Percentiles rank a stretch among this genome's conserved stretches.
Conservation (phyloP, 2,113 vertebrate species). For the Rhadina sibilatrix region DNA sequence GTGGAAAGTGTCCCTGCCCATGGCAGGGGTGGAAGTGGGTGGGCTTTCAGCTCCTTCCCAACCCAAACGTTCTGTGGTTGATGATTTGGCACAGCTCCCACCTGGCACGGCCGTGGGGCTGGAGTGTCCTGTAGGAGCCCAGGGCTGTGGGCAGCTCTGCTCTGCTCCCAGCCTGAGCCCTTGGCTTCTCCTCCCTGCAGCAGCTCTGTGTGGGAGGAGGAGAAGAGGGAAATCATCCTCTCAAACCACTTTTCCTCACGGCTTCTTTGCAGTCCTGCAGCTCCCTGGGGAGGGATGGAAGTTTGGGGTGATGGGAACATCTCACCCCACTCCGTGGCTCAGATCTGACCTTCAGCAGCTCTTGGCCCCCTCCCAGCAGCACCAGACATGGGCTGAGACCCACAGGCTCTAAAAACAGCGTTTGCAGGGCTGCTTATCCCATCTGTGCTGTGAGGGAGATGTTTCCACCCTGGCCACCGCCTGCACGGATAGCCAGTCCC, state of each 20-base stretch:
- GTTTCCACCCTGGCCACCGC: background rate
- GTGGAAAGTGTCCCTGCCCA: too few relatives aligned
- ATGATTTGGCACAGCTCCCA: too few relatives aligned
- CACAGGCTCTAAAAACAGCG: background rate
- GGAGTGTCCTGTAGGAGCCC: too few relatives aligned
- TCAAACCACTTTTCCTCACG: fast-evolving
- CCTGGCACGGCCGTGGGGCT: too few relatives aligned
- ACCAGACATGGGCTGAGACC: background rate
- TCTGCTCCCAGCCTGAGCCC: background rate
- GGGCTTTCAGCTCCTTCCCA: too few relatives aligned
- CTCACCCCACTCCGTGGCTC: background rate
- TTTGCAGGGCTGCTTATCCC: background rate
- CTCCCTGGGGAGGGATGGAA: background rate
- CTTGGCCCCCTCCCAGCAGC: background rate
- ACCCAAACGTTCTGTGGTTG: too few relatives aligned
- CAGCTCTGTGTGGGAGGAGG: background rate
- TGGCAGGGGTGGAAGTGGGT: too few relatives aligned
- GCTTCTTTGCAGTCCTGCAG: background rate
- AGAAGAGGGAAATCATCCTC: background rate
- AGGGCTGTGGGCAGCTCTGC: too few relatives aligned
- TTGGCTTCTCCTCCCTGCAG: background rate
- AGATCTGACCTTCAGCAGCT: background rate
- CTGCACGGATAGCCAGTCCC: background rate
- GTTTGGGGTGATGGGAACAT: background rate
- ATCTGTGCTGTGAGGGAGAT: background rate